A percentile compares a stretch with the other conserved stretches of the same genome.
Evolutionary conservation across 2,888 invertebrate species (phyloP).

Genomic region (Acanthoscelides obtectus): DNA sequence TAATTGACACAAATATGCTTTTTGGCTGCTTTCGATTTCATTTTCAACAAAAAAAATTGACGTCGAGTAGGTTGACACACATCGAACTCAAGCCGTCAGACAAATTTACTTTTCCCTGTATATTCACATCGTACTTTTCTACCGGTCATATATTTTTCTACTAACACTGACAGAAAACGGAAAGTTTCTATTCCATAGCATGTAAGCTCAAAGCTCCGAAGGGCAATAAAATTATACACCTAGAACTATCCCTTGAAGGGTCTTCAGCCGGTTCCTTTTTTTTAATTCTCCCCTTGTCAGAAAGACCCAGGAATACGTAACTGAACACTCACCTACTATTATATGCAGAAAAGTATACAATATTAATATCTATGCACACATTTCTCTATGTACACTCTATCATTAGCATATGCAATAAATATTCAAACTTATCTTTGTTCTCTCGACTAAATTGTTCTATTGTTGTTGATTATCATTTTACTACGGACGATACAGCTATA

Average conservation of each 20-base stretch:
- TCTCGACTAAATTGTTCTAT: too few species aligned
- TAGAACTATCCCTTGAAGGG: not conserved
- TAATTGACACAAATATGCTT: too few species aligned
- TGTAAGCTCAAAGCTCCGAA: too few species aligned
- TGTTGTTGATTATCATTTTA: not conserved
- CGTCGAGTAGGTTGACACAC: too few species aligned
- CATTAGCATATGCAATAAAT: not conserved
- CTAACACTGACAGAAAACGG: too few species aligned
- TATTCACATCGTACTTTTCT: too few species aligned
- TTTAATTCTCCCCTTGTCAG: not conserved
- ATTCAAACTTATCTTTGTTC: not conserved
- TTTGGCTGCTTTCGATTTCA: too few species aligned
- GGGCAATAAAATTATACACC: not conserved
- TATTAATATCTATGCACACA: not conserved
- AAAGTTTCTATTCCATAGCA: too few species aligned
- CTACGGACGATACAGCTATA: not conserved
- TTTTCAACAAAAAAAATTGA: too few species aligned
- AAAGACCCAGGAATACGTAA: not conserved
- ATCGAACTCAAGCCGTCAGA: too few species aligned
- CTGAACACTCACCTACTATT: not conserved
- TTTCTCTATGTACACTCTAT: not conserved
- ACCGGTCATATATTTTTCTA: too few species aligned
- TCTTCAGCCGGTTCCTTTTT: not conserved
- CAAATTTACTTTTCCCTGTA: too few species aligned
- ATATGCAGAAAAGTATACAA: not conserved